Percentiles rank a stretch among this genome's conserved stretches.
These are phyloP conservation scores for Pantala flavescens DNA, from an alignment of 1,140 invertebrate species.

Conservation along the genomic window DNA sequence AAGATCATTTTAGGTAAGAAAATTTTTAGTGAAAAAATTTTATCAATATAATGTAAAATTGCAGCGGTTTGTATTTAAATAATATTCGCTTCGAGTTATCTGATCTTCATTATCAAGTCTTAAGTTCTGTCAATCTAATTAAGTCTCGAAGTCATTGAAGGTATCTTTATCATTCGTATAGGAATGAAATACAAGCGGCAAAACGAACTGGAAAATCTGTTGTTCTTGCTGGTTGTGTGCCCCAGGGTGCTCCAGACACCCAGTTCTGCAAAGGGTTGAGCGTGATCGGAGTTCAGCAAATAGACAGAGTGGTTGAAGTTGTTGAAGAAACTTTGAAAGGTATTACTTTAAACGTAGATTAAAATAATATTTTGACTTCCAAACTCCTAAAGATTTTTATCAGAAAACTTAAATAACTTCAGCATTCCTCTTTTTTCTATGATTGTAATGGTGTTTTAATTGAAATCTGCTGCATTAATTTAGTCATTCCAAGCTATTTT, in stretches of 20 bases:
- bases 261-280: slow-evolving; percentile 70
- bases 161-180: slow-evolving; percentile 27
- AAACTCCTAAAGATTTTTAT: too few species aligned
- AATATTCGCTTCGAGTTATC: too few species aligned
- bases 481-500: too few species aligned
- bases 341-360: slow-evolving; percentile 32
- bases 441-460: too few species aligned
- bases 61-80: too few species aligned
- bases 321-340: slow-evolving; percentile 96
- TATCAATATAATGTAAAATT: too few species aligned
- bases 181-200: slow-evolving; percentile 80
- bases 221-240: slow-evolving; percentile 93
- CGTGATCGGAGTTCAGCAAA: slow-evolving; percentile 94
- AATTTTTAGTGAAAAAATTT: not conserved
- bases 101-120: too few species aligned
- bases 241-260: slow-evolving; percentile 72
- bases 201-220: slow-evolving; percentile 67
- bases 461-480: too few species aligned
- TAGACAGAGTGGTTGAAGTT: slow-evolving; percentile 96
- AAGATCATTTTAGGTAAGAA: slow-evolving; percentile 78
- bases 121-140: too few species aligned
- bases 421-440: too few species aligned
- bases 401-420: too few species aligned
- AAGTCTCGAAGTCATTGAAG: too few species aligned
- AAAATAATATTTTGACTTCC: not conserved